Evolutionary conservation across 2,888 invertebrate genomes (phyloP), one percentile per base, ranked within the genome.

Genomic region (Spatulosminthurus flaviceps): DNA sequence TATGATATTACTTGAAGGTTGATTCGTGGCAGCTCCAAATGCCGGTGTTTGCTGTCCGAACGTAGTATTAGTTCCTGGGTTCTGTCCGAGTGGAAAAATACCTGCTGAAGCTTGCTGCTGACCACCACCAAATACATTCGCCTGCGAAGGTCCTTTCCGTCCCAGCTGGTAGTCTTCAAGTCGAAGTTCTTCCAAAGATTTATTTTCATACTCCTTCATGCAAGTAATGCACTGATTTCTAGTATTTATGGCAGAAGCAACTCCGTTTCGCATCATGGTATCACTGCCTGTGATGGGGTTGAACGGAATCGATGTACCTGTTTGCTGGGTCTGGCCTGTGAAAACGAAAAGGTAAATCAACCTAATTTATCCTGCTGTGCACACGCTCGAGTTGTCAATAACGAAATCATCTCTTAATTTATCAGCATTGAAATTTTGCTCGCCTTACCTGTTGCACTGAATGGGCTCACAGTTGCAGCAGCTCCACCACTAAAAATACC

Each of bases 171-270:
- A 99, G 88, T 99, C 98, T 87, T 98, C 98, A 78, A 93, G 89
- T 13, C 98, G 91, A 4, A 99, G 89, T 87, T 99, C 99, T 88
- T 99, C 99, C 28, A 98, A 88, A 0, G 96, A 96, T 88, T 98
- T 99, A 72, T 88, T 88, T 87, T 98, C 98, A 87, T 98, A 99
- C 87, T 98, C 97, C 89, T 97, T 97, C 99, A 99, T 99, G 80
- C 96, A 96, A 0, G 97, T 97, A 81, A 99, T 98, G 88, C 98
- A 98, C 87, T 97, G 95, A 87, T 97, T 96, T 86, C 95, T 93
- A 0, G 97, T 98, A 86, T 92, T 95, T 83, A 99, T 96, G 83
- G 91, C 94, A 86, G 92, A 93, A 1, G 94, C 92, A 1, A 92
- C 90, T 0, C 96, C 96, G 83, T 93, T 93, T 88, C 97, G 97